Base-by-base conservation (phyloP, 2,797 vertebrate genomes). In the Amblyopsis hoosieri region DNA sequence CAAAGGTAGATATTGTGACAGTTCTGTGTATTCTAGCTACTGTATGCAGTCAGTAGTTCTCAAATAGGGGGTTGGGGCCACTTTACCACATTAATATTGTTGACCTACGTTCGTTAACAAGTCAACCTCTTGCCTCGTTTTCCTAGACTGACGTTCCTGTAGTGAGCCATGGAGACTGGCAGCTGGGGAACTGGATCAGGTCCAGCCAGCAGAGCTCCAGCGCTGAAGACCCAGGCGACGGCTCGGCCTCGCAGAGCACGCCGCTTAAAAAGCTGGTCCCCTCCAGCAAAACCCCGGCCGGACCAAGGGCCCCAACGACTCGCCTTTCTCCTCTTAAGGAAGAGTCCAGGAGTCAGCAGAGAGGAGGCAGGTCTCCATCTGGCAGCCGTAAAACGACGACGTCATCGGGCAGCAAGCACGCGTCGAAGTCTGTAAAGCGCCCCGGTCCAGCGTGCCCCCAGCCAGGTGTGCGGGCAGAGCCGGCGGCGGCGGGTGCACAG, bases 141-240 rank as follows among this genome's bases (percentile, higher is more conserved):
- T 52, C 49, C n/a, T 60, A 97, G 96, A 82, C 89, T 0, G 91
- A 93, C 49, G 85, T 90, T 69, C 89, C 91, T 3, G 84, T 90
- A 62, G 87, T 90, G 60, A 93, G 65, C 50, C 76, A 67, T 53
- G 69, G 90, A 49, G 94, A 94, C 69, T 98, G 96, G 96, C 95
- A 96, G 82, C 84, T 98, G 0, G 93, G 93, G 74, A 95, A 96
- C 78, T 96, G 94, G 93, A 87, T 96, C 60, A 89, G 90, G 74
- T 90, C 91, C 67, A 93, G 82, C 78, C 94, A 95, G 60, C 92
- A 93, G 7, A 83, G 75, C 50, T 86, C 72, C 23, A 78, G 86
- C 55, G n/a, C 78, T 0, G 92, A 96, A 54, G 79, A 78, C 46
- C 87, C 82, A 13, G 17, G 67, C 0, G 69, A 71, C 10, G 0